Conservation (phyloP, 2,797 vertebrate species). For the Chloroceryle inda region DNA sequence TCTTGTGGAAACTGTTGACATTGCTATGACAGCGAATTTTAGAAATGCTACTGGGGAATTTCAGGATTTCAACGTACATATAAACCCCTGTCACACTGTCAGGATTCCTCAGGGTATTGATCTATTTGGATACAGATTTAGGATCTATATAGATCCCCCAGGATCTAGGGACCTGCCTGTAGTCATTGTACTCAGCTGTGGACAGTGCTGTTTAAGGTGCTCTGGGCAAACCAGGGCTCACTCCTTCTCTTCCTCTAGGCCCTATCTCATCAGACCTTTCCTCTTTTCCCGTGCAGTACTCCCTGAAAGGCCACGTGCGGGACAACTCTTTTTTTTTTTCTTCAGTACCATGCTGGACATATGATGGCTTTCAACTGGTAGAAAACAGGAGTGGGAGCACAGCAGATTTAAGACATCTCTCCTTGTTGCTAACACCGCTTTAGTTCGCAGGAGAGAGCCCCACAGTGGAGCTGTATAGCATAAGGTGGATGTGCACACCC, state of each 20-base stretch:
- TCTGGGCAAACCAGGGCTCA: not conserved
- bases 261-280: not conserved
- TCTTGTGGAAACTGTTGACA: constrained; percentile 35
- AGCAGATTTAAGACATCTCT: not conserved
- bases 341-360: not conserved
- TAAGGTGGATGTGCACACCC: not conserved
- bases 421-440: not conserved
- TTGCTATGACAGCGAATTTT: not conserved
- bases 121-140: not conserved
- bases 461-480: not conserved
- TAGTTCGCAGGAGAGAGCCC: not conserved
- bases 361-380: not conserved
- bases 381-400: not conserved
- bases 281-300: not conserved
- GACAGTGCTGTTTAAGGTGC: not conserved
- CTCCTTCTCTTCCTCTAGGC: not conserved
- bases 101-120: not conserved
- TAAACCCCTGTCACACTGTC: not conserved
- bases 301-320: not conserved
- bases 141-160: not conserved
- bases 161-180: not conserved
- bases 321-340: not conserved
- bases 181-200: not conserved
- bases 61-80: not conserved
- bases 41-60: fast-evolving